A percentile compares a stretch with the other conserved stretches of the same genome.
These are phyloP conservation scores for Pseudochromis fuscus DNA, from an alignment of 2,797 vertebrate species.

Conservation along the genomic window DNA sequence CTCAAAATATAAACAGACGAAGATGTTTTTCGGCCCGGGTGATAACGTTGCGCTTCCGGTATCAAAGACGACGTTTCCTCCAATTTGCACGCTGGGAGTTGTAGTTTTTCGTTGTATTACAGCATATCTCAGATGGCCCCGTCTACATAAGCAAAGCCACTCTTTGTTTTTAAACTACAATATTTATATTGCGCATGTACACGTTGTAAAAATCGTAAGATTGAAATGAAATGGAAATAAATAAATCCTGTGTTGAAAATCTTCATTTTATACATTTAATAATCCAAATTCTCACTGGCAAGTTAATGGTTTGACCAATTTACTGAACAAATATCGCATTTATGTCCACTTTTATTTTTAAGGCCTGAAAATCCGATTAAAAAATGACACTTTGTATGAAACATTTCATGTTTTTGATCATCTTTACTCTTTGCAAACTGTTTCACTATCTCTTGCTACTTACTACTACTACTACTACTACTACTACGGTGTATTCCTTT, in stretches of 20 bases:
- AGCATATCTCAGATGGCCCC: fast-evolving
- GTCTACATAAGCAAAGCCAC: not conserved
- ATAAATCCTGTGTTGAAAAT: too few species aligned
- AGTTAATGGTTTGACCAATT: not conserved
- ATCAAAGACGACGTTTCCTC: fast-evolving
- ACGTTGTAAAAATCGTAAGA: not conserved
- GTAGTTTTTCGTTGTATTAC: conserved; percentile 11
- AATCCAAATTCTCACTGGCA: not conserved
- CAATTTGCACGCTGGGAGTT: conserved; percentile 45
- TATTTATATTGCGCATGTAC: not conserved
- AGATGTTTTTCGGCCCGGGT: conserved; percentile 32
- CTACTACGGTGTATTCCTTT: too few species aligned
- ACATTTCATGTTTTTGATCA: too few species aligned
- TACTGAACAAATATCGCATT: not conserved
- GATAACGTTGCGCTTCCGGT: conserved; percentile 55
- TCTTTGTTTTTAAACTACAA: too few species aligned
- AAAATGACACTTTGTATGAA: too few species aligned
- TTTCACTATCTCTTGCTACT: too few species aligned
- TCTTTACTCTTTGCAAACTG: too few species aligned
- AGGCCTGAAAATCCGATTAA: too few species aligned
- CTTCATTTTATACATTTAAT: too few species aligned
- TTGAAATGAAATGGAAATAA: too few species aligned
- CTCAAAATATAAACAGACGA: conserved; percentile 65
- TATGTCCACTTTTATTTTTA: not conserved
- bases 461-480: too few species aligned